Evolutionary conservation across 2,797 vertebrate species (phyloP).

Genomic region (Hirundo rustica): DNA sequence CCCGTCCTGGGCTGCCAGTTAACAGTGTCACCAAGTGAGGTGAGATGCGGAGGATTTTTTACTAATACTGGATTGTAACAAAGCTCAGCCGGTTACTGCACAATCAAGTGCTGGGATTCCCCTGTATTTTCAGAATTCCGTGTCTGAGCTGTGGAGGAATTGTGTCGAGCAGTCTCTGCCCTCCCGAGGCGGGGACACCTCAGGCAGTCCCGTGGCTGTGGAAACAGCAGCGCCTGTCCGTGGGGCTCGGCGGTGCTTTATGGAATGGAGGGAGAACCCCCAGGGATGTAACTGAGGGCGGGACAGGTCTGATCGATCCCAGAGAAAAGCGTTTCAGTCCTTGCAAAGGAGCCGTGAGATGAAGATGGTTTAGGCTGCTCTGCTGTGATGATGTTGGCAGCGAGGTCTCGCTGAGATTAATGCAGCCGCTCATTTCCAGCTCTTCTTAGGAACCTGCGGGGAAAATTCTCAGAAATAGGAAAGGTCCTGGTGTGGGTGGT

Average conservation of each 20-base stretch:
- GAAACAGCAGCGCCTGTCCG: neutral
- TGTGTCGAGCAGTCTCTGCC: neutral
- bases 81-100: neutral
- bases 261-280: neutral
- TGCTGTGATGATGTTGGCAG: neutral
- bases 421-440: neutral
- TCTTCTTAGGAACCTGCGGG: neutral
- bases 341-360: neutral
- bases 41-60: neutral
- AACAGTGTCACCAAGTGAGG: neutral
- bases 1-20: neutral
- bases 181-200: neutral
- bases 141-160: neutral
- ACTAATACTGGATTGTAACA: neutral
- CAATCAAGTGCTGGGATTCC: rapidly evolving
- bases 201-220: neutral
- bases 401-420: neutral
- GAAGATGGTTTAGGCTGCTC: neutral
- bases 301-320: neutral
- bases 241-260: neutral
- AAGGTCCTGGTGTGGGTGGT: neutral
- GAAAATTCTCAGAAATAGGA: neutral
- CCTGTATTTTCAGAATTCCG: neutral
- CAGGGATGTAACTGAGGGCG: neutral
- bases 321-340: neutral